Evolutionary conservation across 2,113 vertebrate species (phyloP), one percentile per base, ranked within the genome.

Genomic region (Rhineura floridana): DNA sequence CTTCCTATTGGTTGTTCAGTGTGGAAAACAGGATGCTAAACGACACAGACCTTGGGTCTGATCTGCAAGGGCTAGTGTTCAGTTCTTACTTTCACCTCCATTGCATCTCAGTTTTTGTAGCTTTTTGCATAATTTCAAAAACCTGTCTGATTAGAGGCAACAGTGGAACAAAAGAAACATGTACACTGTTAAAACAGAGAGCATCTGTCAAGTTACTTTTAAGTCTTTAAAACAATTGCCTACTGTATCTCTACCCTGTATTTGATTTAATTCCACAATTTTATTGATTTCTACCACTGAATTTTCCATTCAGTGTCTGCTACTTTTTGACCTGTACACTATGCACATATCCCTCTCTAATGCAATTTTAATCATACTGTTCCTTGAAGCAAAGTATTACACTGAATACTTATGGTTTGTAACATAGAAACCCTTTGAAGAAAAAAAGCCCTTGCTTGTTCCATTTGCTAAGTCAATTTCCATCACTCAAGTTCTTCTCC

Each of bases 301-400:
- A 46, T 82, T 63, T 83, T 82, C 62, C 6, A 42, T 42, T 65
- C 25, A 46, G 42, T 44, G 59, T 46, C 25, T 83, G 12, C 25
- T 81, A 13, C 46, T 39, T 25, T 83, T 69, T 82, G 23, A 83
- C 39, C 11, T 42, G 39, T 33, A 50, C 30, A 81, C 36, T 6
- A 48, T 23, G 13, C 44, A 33, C 30, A n/a, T 83, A n/a, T n/a
- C 48, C 19, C 12, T 55, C 82, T 52, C 33, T 52, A n/a, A 36
- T 83, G 81, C n/a, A 52, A 81, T 81, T 81, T 62, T 62, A 81
- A 62, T 81, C 80, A 63, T 65, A 63, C 21, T 63, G 36, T 44
- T 63, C 39, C n/a, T 28, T 65, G 80, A 30, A 30, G 23, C 80
- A 81, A 62, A 44, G 80, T 36, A 63, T 65, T 65, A 63, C 28